phyloP scores from a whole-genome alignment of 2,797 vertebrate species.

The Betta splendens region DNA sequence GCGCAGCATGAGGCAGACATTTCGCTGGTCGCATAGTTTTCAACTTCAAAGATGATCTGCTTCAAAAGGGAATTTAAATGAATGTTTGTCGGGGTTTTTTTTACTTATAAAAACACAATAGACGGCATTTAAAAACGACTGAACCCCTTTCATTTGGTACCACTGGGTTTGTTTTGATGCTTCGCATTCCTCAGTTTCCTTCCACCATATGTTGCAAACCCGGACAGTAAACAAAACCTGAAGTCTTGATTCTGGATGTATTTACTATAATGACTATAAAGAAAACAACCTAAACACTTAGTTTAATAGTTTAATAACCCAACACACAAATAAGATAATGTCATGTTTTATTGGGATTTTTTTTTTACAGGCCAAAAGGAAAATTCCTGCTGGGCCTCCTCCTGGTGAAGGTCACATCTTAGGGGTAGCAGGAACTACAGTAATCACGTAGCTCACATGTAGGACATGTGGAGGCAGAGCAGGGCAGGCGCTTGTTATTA shows the following conservation, averaged over 20 bases:
- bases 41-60: conserved; percentile 58
- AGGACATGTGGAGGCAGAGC: conserved; percentile 12
- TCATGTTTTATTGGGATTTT: conserved; percentile 8
- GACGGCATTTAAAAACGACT: conserved; percentile 11
- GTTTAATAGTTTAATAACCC: background rate
- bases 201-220: conserved; percentile 17
- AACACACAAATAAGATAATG: background rate
- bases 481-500: conserved; percentile 35
- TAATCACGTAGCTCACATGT: conserved; percentile 8
- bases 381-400: conserved; percentile 11
- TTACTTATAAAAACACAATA: conserved; percentile 22
- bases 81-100: conserved; percentile 39
- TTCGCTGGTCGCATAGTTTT: conserved; percentile 52
- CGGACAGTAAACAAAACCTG: background rate
- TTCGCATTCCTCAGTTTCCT: conserved; percentile 8
- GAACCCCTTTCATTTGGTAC: conserved; percentile 28
- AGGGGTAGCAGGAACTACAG: conserved; percentile 1
- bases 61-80: conserved; percentile 49
- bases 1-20: conserved; percentile 33
- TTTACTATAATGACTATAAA: background rate
- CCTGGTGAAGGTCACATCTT: conserved; percentile 15
- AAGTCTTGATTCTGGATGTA: background rate
- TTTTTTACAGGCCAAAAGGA: background rate
- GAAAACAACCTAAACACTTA: too few relatives aligned
- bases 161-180: conserved; percentile 34